Evolutionary conservation across 2,888 invertebrate species (phyloP), one percentile per base, ranked within the genome.

Genomic region (Drosophila silvestris): DNA sequence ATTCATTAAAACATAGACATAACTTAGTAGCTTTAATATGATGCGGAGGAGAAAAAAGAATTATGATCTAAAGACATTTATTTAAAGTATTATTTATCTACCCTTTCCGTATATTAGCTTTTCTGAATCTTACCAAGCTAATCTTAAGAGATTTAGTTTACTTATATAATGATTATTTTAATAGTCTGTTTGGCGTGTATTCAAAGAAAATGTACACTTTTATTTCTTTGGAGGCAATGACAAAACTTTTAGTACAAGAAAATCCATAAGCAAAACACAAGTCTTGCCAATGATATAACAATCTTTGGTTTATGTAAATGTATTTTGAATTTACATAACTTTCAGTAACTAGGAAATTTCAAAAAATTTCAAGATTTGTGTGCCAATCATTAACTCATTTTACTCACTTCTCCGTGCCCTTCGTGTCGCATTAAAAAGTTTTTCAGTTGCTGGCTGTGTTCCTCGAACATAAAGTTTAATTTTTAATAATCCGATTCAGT

Each of bases 401-500:
- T 0, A 3, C 3, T 19, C 37, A 57, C 12, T 68, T 28, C 1
- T 16, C 5, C 7, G 16, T 9, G 14, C 5, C 22, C 28, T 51
- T 65, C 14, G 3, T 30, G 33, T n/a, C 9, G 22, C 50, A 68
- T 71, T 75, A 33, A 64, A 39, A 61, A 66, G 39, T 30, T 58
- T 65, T 50, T 22, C 51, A 54, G 28, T 50, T 26, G 12, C 33
- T n/a, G 16, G 19, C 54, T 41, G 37, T 22, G 26, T 2, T 16
- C 5, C 50, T 22, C 35, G 56, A 65, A 68, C 33, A 64, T 68
- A 69, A 76, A 76, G 89, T 90, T 85, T 76, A 78, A 77, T 82
- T 90, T 87, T 85, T 85, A 87, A 90, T 88, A 87, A 90, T 77
- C 71, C 83, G 82, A 89, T 74, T 68, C 78, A 77, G 69, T 57